Evolutionary conservation across 1,140 invertebrate species (phyloP).

Genomic region (Araneus ventricosus): DNA sequence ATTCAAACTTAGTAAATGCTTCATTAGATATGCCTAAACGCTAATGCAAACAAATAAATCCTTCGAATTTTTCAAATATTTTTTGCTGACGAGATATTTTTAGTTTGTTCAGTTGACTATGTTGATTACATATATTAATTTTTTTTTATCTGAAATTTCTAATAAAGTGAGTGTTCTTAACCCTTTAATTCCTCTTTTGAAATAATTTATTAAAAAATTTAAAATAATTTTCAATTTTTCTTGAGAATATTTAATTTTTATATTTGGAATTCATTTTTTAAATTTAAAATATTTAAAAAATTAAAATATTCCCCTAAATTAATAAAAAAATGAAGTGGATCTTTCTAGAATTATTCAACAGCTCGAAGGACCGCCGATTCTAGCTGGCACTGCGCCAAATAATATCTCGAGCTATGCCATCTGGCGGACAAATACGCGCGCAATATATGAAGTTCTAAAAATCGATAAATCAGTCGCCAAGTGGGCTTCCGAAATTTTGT

Average conservation of each 20-base stretch:
- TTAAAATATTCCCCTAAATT: background rate
- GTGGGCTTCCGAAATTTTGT: constrained; percentile 15
- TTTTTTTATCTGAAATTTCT: too few relatives aligned
- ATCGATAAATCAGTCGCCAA: constrained; percentile 74
- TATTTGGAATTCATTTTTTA: too few relatives aligned
- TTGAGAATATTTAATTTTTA: too few relatives aligned
- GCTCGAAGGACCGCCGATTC: background rate
- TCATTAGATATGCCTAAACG: too few relatives aligned
- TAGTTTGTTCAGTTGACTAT: background rate
- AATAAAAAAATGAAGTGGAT: background rate
- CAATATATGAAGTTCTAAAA: constrained; percentile 75
- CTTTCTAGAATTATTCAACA: background rate
- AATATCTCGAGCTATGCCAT: constrained; percentile 59
- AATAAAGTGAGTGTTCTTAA: too few relatives aligned
- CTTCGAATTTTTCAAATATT: background rate
- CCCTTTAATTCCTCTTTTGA: too few relatives aligned
- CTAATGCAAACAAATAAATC: background rate
- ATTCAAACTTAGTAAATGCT: too few relatives aligned
- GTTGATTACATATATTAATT: too few relatives aligned
- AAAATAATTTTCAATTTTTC: too few relatives aligned
- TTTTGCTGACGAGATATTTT: background rate
- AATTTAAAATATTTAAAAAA: too few relatives aligned
- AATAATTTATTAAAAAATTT: too few relatives aligned
- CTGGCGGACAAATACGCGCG: constrained; percentile 57
- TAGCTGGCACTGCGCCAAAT: constrained; percentile 60